Evolutionary conservation across 2,797 vertebrate genomes (phyloP).

Genomic region (Tangara arthus): DNA sequence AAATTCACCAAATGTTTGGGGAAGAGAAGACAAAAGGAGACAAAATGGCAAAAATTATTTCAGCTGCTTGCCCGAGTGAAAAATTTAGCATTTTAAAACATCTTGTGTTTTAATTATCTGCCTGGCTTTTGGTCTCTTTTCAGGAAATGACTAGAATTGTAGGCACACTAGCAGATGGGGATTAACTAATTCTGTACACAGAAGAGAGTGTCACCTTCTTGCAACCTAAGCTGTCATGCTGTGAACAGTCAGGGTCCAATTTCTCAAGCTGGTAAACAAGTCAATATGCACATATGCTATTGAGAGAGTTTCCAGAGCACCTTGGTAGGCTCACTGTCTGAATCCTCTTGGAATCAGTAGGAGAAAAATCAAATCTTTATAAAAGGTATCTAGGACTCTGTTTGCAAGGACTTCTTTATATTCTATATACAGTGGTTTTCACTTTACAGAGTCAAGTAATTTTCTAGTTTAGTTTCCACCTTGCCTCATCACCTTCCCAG

Average conservation of each 20-base stretch:
- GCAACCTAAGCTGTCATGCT: constrained; percentile 13
- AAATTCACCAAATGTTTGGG: not conserved
- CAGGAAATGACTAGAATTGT: not conserved
- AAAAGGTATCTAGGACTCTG: not conserved
- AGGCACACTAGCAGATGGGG: constrained; percentile 37
- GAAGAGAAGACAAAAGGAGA: not conserved
- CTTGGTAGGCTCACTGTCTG: not conserved
- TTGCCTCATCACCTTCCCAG: not conserved
- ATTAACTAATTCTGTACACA: constrained; percentile 19
- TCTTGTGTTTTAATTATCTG: not conserved
- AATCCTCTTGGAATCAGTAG: not conserved
- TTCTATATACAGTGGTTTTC: not conserved
- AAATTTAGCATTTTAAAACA: not conserved
- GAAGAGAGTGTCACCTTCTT: not conserved
- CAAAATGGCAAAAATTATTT: not conserved
- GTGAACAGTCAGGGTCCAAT: constrained; percentile 25
- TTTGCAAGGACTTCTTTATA: not conserved
- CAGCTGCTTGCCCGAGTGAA: not conserved
- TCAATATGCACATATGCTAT: not conserved
- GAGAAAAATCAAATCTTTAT: not conserved
- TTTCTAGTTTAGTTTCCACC: not conserved
- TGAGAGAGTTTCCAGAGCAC: not conserved
- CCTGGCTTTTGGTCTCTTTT: constrained; percentile 3
- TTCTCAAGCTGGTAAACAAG: constrained; percentile 40
- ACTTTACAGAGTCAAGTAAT: not conserved